Conservation (phyloP, 1,140 invertebrate species). For the Lysiphlebus fabarum region DNA sequence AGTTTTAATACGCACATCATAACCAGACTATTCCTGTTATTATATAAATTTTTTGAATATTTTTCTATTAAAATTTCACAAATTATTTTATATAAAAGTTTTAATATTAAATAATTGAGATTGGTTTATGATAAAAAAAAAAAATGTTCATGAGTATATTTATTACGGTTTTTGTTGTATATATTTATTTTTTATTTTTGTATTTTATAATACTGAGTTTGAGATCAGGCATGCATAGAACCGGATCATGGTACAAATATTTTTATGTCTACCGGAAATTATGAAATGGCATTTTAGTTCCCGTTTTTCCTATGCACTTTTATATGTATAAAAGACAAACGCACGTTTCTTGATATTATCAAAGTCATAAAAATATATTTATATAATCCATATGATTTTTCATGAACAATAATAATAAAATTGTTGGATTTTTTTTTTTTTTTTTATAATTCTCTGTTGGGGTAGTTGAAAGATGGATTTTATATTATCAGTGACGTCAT, state of each 20-base stretch:
- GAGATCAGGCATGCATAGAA: conserved; percentile 11
- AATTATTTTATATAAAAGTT: too few species aligned
- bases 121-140: conserved; percentile 12
- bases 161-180: not conserved
- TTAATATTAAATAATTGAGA: conserved; percentile 3
- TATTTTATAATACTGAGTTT: too few species aligned
- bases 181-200: too few species aligned
- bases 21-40: conserved; percentile 4
- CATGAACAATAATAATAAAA: too few species aligned
- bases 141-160: conserved; percentile 10
- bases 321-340: not conserved
- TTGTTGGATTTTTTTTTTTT: too few species aligned
- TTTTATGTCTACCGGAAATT: conserved; percentile 35
- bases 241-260: conserved; percentile 8
- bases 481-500: too few species aligned
- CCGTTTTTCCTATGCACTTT: conserved; percentile 30
- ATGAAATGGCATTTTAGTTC: conserved; percentile 42
- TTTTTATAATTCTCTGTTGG: too few species aligned
- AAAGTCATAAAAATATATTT: too few species aligned
- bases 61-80: not conserved
- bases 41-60: not conserved
- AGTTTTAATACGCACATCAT: conserved; percentile 2
- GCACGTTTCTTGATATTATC: conserved; percentile 12
- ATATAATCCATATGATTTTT: too few species aligned
- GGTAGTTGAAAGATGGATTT: too few species aligned